phyloP scores from a whole-genome alignment of 2,888 invertebrate species.

The Drosophila neoperkinsi region DNA sequence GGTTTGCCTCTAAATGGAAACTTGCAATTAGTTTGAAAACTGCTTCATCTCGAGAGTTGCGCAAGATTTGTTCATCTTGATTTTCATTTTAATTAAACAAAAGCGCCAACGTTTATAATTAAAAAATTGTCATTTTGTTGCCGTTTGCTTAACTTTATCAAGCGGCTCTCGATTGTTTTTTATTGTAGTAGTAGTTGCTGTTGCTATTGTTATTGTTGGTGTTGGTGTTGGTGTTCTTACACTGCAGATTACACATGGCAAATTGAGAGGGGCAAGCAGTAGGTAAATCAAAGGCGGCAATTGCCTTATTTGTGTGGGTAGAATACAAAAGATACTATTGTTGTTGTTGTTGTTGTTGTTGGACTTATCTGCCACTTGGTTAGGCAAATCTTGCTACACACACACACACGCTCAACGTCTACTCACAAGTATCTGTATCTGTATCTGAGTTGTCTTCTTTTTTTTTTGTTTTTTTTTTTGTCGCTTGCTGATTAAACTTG shows the following conservation, averaged over 20 bases:
- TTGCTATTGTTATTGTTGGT: slow-evolving; percentile 22
- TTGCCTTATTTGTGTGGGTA: slow-evolving; percentile 14
- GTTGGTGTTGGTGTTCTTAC: slow-evolving; percentile 43
- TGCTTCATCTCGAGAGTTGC: slow-evolving; percentile 5
- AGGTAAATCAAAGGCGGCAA: slow-evolving; percentile 65
- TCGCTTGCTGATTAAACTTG: slow-evolving; percentile 79
- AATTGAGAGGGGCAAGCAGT: slow-evolving; percentile 47
- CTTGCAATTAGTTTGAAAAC: slow-evolving; percentile 21
- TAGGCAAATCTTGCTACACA: slow-evolving; percentile 68
- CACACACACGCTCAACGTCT: slow-evolving; percentile 25
- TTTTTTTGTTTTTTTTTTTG: slow-evolving; percentile 41
- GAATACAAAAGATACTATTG: slow-evolving; percentile 50
- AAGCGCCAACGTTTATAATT: slow-evolving; percentile 54
- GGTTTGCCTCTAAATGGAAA: neutral
- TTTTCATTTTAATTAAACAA: slow-evolving; percentile 65
- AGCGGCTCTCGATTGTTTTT: slow-evolving; percentile 25
- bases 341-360: slow-evolving; percentile 23
- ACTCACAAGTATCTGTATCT: slow-evolving; percentile 29
- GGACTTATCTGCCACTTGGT: slow-evolving; percentile 65
- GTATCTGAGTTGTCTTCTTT: slow-evolving; percentile 20
- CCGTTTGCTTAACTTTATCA: slow-evolving; percentile 75
- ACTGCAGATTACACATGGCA: slow-evolving; percentile 73
- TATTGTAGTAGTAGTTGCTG: slow-evolving; percentile 4
- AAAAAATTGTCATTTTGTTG: slow-evolving; percentile 73
- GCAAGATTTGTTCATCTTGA: neutral